Evolutionary conservation across 2,113 vertebrate genomes (phyloP).

Genomic region (Felis catus): F.catus_Fca126_mat1.0 CM031415.1:90092001-90092500

Average conservation of each 20-base stretch:
- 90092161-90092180: background rate
- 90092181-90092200: background rate
- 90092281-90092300: background rate
- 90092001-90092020: background rate
- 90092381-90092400: background rate
- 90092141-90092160: background rate
- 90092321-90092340: background rate
- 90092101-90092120: background rate
- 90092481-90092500: background rate
- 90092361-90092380: background rate
- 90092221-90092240: background rate
- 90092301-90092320: background rate
- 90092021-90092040: background rate
- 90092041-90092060: background rate
- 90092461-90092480: background rate
- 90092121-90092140: background rate
- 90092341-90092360: background rate
- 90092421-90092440: background rate
- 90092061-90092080: background rate
- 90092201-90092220: background rate
- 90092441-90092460: background rate
- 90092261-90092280: rapidly evolving
- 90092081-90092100: background rate
- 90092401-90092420: background rate
- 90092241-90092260: background rate